These are phyloP conservation scores for Castor canadensis DNA, from an alignment of 2,113 vertebrate genomes.

Conservation along the genomic window DNA sequence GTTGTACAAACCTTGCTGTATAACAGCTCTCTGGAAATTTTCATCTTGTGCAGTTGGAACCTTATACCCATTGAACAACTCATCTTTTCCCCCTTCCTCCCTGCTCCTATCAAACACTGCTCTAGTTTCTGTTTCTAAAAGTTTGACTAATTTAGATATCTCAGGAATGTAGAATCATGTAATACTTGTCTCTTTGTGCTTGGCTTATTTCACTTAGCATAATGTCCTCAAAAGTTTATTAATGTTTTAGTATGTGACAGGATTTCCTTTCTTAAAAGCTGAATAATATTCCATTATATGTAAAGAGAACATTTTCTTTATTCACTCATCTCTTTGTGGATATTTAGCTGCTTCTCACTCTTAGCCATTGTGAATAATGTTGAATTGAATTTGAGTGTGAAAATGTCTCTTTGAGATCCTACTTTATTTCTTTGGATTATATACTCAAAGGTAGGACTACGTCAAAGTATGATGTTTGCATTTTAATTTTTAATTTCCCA, in stretches of 20 bases:
- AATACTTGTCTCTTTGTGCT: too few relatives aligned
- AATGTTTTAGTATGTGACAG: not conserved
- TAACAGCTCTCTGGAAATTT: not conserved
- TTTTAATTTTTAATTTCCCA: not conserved
- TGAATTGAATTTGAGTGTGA: not conserved
- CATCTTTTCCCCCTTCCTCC: rapidly evolving
- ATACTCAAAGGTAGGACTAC: not conserved
- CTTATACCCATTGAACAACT: too few relatives aligned
- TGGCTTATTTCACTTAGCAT: too few relatives aligned
- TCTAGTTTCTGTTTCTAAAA: too few relatives aligned
- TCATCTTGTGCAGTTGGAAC: too few relatives aligned
- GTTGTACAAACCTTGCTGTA: not conserved
- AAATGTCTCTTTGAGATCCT: not conserved
- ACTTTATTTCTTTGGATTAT: not conserved
- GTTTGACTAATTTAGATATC: too few relatives aligned
- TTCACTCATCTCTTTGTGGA: not conserved
- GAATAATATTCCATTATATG: not conserved
- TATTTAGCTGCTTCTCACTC: not conserved
- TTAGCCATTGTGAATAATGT: not conserved
- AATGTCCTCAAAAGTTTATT: not conserved
- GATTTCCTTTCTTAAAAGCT: not conserved
- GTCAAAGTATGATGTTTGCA: not conserved
- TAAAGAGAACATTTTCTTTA: too few relatives aligned
- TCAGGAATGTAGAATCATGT: too few relatives aligned
- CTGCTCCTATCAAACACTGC: not conserved